Percentiles rank a stretch among this genome's conserved stretches.
Evolutionary conservation across 2,113 vertebrate species (phyloP).

Genomic region (Ciconia maguari): DNA sequence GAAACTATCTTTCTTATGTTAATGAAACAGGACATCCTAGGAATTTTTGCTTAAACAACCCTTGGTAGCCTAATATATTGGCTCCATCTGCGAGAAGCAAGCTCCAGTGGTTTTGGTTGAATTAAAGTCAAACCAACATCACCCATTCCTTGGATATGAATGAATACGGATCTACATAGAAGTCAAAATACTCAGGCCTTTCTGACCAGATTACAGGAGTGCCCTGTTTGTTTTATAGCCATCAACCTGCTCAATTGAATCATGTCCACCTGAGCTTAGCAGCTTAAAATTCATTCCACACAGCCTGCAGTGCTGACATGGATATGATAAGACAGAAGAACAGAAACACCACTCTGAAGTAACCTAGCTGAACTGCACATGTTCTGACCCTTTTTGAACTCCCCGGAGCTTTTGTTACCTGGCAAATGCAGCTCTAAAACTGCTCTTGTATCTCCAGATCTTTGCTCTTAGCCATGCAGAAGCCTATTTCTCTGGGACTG

Average conservation of each 20-base stretch:
- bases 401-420: slow-evolving; percentile 85
- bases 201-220: slow-evolving; percentile 63
- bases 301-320: slow-evolving; percentile 92
- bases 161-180: neutral
- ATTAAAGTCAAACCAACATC: neutral
- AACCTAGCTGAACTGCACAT: slow-evolving; percentile 86
- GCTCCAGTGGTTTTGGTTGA: neutral
- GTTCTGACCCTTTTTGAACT: slow-evolving; percentile 85
- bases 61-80: neutral
- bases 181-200: slow-evolving; percentile 36
- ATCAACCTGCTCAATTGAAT: slow-evolving; percentile 81
- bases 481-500: slow-evolving; percentile 82
- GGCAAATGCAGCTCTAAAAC: slow-evolving; percentile 78
- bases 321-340: slow-evolving; percentile 95
- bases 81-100: neutral
- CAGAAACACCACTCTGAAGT: slow-evolving; percentile 86
- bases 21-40: neutral
- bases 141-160: neutral
- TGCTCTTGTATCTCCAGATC: slow-evolving; percentile 82
- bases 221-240: slow-evolving; percentile 74
- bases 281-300: slow-evolving; percentile 87
- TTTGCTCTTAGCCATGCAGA: slow-evolving; percentile 91
- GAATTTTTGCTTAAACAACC: neutral
- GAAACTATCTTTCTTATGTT: neutral
- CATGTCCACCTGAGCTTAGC: slow-evolving; percentile 75